Conservation (phyloP, 2,888 invertebrate genomes). For the Cantharis rufa region DNA sequence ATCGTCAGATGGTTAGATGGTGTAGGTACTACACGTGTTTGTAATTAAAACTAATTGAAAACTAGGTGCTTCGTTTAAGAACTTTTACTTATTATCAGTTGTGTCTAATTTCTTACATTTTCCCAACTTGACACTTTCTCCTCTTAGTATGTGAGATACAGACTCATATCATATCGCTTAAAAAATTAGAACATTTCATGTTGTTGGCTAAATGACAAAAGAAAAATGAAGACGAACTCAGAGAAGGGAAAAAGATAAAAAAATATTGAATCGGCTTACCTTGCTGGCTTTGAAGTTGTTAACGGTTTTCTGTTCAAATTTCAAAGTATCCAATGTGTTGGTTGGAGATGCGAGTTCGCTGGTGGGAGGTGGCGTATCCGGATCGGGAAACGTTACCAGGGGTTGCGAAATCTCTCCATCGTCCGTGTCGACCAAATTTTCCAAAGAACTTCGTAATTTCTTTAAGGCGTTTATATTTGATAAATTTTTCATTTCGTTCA, state of each 20-base stretch:
- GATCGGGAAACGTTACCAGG: constrained; percentile 79
- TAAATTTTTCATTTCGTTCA: constrained; percentile 84
- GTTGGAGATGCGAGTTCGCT: constrained; percentile 55
- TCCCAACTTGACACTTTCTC: not conserved
- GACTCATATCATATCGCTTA: not conserved
- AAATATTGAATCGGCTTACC: constrained; percentile 51
- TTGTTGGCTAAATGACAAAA: too few species aligned
- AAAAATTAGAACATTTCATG: not conserved
- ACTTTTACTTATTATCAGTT: not conserved
- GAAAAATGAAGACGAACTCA: too few species aligned
- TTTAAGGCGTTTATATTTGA: constrained; percentile 37
- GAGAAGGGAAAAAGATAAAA: not conserved
- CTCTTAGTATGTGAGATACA: not conserved
- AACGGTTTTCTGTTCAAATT: constrained; percentile 82
- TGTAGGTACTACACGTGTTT: not conserved
- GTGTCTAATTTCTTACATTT: not conserved
- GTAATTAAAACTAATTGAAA: not conserved
- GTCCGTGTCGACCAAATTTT: constrained; percentile 76
- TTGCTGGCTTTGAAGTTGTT: constrained; percentile 78
- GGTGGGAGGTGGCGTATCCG: constrained; percentile 68
- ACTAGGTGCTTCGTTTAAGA: not conserved
- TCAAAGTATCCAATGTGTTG: constrained; percentile 66
- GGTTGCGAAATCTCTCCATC: constrained; percentile 64
- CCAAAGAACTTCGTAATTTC: constrained; percentile 70
- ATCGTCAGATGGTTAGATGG: too few species aligned